These are phyloP conservation scores for Cerceris rybyensis DNA, from an alignment of 2,888 invertebrate genomes.

Conservation along the genomic window DNA sequence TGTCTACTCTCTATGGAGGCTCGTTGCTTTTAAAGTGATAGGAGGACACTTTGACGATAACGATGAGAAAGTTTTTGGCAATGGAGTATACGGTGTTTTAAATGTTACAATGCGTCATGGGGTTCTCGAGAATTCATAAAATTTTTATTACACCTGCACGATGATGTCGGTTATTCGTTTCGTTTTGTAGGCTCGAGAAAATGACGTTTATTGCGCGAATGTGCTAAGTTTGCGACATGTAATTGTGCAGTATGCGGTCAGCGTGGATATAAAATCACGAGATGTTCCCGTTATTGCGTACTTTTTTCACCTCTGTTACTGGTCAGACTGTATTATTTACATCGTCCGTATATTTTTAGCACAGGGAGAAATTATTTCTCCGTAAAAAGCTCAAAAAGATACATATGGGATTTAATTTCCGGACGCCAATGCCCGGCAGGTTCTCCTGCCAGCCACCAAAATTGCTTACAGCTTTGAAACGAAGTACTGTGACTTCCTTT, in stretches of 20 bases:
- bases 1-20: too few relatives aligned
- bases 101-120: conserved; percentile 20
- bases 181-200: background rate
- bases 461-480: conserved; percentile 38
- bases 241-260: conserved; percentile 5
- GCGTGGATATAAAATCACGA: background rate
- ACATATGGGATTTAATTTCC: conserved; percentile 70
- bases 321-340: conserved; percentile 28
- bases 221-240: background rate
- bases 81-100: conserved; percentile 11
- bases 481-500: conserved; percentile 32
- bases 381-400: conserved; percentile 50
- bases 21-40: too few relatives aligned
- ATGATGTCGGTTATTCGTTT: conserved; percentile 17
- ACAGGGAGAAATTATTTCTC: conserved; percentile 37
- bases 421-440: conserved; percentile 49
- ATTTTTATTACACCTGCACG: conserved; percentile 12
- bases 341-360: conserved; percentile 13
- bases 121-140: conserved; percentile 18
- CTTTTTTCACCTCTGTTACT: conserved; percentile 1
- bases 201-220: background rate
- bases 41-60: background rate
- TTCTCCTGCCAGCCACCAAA: conserved; percentile 24
- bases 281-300: conserved; percentile 28
- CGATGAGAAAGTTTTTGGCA: background rate